Base-by-base conservation (phyloP, 2,888 invertebrate genomes). In the Hemistola chrysoprasaria region DNA sequence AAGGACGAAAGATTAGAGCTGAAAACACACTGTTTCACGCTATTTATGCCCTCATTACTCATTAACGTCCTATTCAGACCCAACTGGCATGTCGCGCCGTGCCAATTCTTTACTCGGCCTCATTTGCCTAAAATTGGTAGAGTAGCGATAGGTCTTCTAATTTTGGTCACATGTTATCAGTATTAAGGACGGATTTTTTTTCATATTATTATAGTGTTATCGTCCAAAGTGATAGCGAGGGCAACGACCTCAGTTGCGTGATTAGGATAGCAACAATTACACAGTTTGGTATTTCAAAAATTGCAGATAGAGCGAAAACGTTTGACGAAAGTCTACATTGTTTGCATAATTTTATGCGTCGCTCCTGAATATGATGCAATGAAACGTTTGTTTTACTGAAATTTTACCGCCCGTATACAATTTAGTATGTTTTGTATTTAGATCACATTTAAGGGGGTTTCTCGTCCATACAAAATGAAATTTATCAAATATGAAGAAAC, bases 131-230 rank as follows among this genome's bases (percentile, higher is more conserved):
- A 28, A 41, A 40, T 44, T 33, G 23, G 29, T 29, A 36, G 58
- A 54, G 51, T 55, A 55, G 42, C 50, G 41, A 62, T 36, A 62
- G 72, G 40, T 67, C 78, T 63, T 34, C 28, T 50, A 48, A 62
- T 38, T 61, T 61, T 77, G 74, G 78, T 40, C 51, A 45, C 44
- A 43, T 50, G 63, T 72, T 78, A 84, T 84, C 81, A 70, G 53
- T 49, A 55, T 58, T 61, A 64, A 73, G 69, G 66, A 71, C 65
- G 78, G 73, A 73, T 79, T 84, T 84, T 83, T 87, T 84, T 78
- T n/a, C n/a, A n/a, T n/a, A n/a, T n/a, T 80, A 16, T 78, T 76
- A 61, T 75, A 71, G 71, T 69, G 72, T 78, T 84, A 87, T 86
- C 86, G 73, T 70, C 60, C 71, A 72, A 73, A 65, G 66, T 59